phyloP scores from a whole-genome alignment of 2,888 invertebrate species.

The Pasiphila rectangulata region DNA sequence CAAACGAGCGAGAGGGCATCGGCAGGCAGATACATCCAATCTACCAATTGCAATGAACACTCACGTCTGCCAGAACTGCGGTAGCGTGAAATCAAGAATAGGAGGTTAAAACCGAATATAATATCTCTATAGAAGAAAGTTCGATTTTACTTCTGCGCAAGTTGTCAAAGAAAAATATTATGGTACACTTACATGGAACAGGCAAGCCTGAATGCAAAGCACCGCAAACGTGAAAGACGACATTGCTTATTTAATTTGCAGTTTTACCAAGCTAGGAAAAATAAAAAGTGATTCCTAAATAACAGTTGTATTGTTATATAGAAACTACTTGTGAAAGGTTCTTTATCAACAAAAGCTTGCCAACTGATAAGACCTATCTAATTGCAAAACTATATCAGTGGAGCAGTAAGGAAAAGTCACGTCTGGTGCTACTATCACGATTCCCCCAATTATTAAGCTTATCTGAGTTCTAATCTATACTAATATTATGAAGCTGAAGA shows the following conservation, averaged over 20 bases:
- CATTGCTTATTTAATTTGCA: background rate
- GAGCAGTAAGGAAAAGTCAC: background rate
- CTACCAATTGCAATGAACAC: too few species aligned
- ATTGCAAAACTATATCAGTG: conserved; percentile 3
- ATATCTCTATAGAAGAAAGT: too few species aligned
- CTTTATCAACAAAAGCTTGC: background rate
- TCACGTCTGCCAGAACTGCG: too few species aligned
- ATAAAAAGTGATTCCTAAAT: background rate
- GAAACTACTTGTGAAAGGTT: background rate
- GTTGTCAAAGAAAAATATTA: too few species aligned
- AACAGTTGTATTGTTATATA: background rate
- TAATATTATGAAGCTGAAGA: too few species aligned
- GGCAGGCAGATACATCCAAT: too few species aligned
- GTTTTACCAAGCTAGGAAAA: background rate
- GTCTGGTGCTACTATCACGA: background rate
- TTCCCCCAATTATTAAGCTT: conserved; percentile 1
- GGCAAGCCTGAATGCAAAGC: conserved; percentile 24
- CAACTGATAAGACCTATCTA: background rate
- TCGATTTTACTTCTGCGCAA: too few species aligned
- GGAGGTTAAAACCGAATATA: too few species aligned
- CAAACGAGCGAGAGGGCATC: too few species aligned
- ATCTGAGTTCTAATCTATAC: too few species aligned
- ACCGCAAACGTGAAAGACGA: background rate
- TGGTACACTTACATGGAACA: conserved; percentile 33
- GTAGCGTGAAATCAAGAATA: too few species aligned